Evolutionary conservation across 2,113 vertebrate genomes (phyloP).

Genomic region (Sclerurus mexicanus): DNA sequence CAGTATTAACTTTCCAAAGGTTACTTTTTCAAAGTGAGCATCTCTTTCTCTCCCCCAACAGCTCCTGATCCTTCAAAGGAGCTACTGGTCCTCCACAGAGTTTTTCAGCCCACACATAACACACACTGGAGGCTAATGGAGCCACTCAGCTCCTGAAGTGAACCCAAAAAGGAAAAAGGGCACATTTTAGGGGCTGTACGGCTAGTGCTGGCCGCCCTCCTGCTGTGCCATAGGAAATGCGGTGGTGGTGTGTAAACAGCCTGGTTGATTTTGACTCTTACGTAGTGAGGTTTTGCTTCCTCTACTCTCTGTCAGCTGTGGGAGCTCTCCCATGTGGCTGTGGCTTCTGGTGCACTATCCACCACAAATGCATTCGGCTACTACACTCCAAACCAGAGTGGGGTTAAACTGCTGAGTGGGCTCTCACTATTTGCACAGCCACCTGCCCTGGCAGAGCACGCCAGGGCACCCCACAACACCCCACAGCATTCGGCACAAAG

Average conservation of each 20-base stretch:
- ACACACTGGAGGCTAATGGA: neutral
- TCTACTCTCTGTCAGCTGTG: neutral
- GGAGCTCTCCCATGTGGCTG: fast-evolving
- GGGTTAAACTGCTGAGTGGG: neutral
- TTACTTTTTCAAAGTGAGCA: neutral
- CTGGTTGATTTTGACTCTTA: fast-evolving
- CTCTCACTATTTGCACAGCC: fast-evolving
- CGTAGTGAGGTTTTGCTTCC: neutral
- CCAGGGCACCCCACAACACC: neutral
- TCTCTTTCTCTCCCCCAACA: neutral
- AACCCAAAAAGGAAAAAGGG: neutral
- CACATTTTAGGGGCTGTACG: neutral
- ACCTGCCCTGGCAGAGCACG: fast-evolving
- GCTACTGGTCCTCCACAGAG: neutral
- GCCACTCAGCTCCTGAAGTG: neutral
- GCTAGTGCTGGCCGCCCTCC: fast-evolving
- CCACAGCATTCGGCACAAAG: neutral
- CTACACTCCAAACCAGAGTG: neutral
- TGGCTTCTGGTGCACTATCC: neutral
- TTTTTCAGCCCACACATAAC: neutral
- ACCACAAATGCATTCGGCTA: neutral
- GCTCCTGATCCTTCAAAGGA: neutral
- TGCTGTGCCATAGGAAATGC: fast-evolving
- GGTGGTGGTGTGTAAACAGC: neutral
- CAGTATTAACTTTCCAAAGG: neutral